Conservation (phyloP, 2,113 vertebrate genomes). For the Sus scrofa region DNA sequence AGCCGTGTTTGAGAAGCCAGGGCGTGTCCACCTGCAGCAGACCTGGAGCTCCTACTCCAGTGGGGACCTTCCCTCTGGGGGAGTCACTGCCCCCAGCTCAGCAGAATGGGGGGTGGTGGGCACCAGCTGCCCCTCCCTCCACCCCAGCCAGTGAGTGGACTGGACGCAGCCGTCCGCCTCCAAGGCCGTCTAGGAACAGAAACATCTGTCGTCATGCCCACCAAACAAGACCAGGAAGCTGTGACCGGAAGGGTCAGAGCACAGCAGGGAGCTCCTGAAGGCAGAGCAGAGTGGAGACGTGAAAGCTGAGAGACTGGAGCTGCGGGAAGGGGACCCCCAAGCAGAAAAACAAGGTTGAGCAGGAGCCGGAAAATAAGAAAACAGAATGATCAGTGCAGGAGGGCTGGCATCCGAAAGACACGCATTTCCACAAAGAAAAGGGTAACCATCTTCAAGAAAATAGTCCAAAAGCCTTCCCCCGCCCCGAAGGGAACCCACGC, state of each 20-base stretch:
- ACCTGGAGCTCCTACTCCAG: rapidly evolving
- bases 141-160: neutral
- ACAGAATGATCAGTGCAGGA: neutral
- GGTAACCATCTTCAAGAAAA: neutral
- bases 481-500: neutral
- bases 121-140: too few species aligned
- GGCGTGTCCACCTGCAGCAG: neutral
- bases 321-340: neutral
- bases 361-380: neutral
- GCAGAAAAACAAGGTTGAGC: neutral
- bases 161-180: too few species aligned
- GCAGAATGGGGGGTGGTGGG: neutral
- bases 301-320: neutral
- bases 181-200: neutral
- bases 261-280: neutral
- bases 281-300: neutral
- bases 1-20: neutral
- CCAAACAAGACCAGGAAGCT: neutral
- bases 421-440: neutral
- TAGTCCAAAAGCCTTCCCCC: neutral
- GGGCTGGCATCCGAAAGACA: neutral
- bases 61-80: neutral
- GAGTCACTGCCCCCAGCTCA: neutral
- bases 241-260: too few species aligned
- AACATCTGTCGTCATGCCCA: too few species aligned